Conservation (phyloP, 1,140 invertebrate species). For the Sarcophaga peregrina region DNA sequence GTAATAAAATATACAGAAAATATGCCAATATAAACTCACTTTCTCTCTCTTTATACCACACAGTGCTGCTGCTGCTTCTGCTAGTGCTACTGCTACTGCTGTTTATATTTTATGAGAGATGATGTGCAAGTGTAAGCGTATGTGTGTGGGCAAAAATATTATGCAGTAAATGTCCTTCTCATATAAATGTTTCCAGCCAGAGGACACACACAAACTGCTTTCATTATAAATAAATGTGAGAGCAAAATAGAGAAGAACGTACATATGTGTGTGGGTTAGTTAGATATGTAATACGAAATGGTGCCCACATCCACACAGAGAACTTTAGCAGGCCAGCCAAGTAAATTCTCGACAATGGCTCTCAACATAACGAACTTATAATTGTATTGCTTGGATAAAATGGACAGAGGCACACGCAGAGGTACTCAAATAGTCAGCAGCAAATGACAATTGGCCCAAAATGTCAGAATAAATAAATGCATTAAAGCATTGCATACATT, state of each 20-base stretch:
- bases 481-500: constrained; percentile 4
- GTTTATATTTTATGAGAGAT: too few species aligned
- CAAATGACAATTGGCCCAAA: constrained; percentile 21
- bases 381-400: constrained; percentile 4
- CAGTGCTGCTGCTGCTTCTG: too few species aligned
- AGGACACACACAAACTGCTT: neutral
- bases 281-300: too few species aligned
- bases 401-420: neutral
- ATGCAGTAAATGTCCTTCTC: constrained; percentile 1
- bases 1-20: too few species aligned
- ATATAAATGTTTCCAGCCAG: neutral
- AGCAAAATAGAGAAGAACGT: neutral
- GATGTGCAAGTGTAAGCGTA: too few species aligned
- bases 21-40: too few species aligned
- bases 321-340: neutral
- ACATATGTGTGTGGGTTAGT: neutral
- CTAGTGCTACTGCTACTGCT: too few species aligned
- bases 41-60: too few species aligned
- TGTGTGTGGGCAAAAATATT: neutral
- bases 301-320: neutral
- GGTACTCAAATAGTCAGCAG: neutral
- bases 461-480: constrained; percentile 22
- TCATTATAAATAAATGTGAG: neutral
- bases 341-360: neutral
- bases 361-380: constrained; percentile 18